These are phyloP conservation scores for Andricus grossulariae DNA, from an alignment of 1,140 invertebrate genomes.

Conservation along the genomic window DNA sequence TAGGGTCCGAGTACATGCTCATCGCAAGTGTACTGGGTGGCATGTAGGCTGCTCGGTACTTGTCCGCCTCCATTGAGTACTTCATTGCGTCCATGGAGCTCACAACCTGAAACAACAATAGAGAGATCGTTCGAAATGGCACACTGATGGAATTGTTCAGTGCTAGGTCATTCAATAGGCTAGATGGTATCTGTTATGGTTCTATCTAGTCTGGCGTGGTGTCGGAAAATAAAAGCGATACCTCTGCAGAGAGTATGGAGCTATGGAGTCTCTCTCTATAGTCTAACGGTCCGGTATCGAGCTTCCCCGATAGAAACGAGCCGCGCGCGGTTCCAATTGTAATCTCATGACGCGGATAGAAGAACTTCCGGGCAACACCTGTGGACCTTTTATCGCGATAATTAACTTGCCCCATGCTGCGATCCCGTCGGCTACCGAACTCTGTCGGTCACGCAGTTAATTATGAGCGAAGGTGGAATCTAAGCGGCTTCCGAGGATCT, in stretches of 20 bases:
- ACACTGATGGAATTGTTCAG: background rate
- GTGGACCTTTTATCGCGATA: slow-evolving; percentile 27
- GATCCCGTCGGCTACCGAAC: slow-evolving; percentile 34
- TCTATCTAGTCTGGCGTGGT: background rate
- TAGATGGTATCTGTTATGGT: background rate
- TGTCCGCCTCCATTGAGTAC: slow-evolving; percentile 85
- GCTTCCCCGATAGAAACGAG: background rate
- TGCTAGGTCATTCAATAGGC: background rate
- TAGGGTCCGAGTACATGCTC: slow-evolving; percentile 83
- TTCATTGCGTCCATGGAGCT: slow-evolving; percentile 87
- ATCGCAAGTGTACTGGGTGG: slow-evolving; percentile 79
- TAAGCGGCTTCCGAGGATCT: slow-evolving; percentile 25
- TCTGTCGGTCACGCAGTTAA: slow-evolving; percentile 34
- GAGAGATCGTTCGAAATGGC: slow-evolving; percentile 5
- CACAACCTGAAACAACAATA: slow-evolving; percentile 77
- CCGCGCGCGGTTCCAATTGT: background rate
- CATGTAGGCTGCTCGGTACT: slow-evolving; percentile 84
- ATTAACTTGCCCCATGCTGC: slow-evolving; percentile 28
- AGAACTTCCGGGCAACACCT: slow-evolving; percentile 28
- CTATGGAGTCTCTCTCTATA: background rate
- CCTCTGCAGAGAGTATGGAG: background rate
- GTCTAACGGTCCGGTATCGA: background rate
- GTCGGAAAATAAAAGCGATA: background rate
- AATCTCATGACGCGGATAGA: background rate
- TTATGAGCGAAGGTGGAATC: slow-evolving; percentile 36